Conservation (phyloP, 2,113 vertebrate genomes). For the Scytalopus superciliaris region DNA sequence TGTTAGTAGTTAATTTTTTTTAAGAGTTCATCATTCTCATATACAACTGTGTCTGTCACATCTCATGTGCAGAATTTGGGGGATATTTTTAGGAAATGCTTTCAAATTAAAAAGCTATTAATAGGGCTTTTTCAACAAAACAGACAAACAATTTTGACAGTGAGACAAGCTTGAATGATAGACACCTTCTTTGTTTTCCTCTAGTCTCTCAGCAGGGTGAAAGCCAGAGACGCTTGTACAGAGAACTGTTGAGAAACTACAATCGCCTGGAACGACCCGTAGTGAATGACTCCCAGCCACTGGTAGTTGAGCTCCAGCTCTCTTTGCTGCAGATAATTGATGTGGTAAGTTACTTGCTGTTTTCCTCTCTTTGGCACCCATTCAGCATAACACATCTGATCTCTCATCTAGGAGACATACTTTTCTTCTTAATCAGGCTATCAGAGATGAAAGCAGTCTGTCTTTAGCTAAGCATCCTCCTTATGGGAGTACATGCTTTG, state of each 20-base stretch:
- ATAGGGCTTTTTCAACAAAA: not conserved
- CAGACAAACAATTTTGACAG: not conserved
- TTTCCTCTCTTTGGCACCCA: not conserved
- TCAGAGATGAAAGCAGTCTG: not conserved
- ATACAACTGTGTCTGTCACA: not conserved
- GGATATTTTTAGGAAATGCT: not conserved
- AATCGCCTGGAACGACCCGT: slow-evolving; percentile 86
- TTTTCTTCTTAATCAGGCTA: not conserved
- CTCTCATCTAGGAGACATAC: not conserved
- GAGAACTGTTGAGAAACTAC: slow-evolving; percentile 85
- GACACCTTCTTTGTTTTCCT: not conserved
- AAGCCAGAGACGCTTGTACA: slow-evolving; percentile 86
- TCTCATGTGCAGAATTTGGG: not conserved
- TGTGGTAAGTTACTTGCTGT: slow-evolving; percentile 77
- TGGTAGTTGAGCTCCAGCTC: slow-evolving; percentile 85
- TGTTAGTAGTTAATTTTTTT: not conserved
- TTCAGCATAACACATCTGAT: not conserved
- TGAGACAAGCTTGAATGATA: not conserved
- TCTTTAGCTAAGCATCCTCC: not conserved
- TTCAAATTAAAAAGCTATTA: not conserved
- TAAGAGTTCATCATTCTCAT: not conserved
- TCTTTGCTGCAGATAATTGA: slow-evolving; percentile 91
- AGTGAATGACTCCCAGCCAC: slow-evolving; percentile 83
- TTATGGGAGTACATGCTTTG: not conserved
- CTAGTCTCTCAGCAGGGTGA: slow-evolving; percentile 81